Evolutionary conservation across 2,113 vertebrate species (phyloP).

Genomic region (Entomyzon cyanotis): DNA sequence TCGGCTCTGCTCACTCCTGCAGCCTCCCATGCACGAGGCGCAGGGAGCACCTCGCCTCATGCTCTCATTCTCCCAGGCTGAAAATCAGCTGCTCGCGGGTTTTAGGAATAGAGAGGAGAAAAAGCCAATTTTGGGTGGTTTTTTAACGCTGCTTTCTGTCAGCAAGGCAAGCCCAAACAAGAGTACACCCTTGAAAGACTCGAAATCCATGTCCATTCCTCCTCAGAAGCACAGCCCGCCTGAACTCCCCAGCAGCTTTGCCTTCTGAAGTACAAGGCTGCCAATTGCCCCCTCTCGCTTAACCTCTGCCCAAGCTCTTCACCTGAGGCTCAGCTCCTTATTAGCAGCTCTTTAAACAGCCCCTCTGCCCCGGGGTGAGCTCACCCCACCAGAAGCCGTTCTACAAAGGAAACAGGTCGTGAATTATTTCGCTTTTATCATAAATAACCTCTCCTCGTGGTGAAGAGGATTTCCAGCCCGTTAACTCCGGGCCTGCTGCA

Average conservation of each 20-base stretch:
- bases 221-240: not conserved
- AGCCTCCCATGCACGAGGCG: not conserved
- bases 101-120: not conserved
- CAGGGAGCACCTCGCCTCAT: not conserved
- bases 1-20: not conserved
- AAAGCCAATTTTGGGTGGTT: not conserved
- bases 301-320: constrained; percentile 20
- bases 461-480: not conserved
- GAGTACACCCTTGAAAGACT: not conserved
- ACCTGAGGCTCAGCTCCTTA: not conserved
- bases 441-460: not conserved
- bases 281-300: not conserved
- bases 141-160: not conserved
- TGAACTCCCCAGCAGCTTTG: not conserved
- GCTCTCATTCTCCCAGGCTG: not conserved
- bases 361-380: not conserved
- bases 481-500: not conserved
- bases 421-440: constrained; percentile 38
- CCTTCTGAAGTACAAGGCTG: not conserved
- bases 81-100: not conserved
- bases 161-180: not conserved
- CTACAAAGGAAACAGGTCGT: not conserved
- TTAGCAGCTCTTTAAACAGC: not conserved
- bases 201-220: not conserved
- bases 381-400: not conserved